Conservation (phyloP, 2,113 vertebrate species). For the Lamprotornis superbus region DNA sequence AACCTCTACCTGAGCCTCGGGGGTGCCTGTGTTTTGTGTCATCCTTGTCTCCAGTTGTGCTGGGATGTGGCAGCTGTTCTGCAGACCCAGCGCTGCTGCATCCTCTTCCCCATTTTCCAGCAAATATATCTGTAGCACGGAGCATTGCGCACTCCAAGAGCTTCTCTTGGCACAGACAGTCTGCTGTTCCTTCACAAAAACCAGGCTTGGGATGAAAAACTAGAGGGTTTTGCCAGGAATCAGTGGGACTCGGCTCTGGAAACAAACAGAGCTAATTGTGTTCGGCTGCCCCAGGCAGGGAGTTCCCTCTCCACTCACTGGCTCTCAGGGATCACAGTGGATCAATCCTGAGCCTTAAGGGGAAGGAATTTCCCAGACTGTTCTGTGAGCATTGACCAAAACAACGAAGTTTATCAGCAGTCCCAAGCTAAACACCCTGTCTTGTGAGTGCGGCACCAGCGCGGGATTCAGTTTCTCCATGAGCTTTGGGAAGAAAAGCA, state of each 20-base stretch:
- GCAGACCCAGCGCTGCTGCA: rapidly evolving
- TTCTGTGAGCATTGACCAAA: background rate
- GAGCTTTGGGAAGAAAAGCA: background rate
- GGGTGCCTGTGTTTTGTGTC: background rate
- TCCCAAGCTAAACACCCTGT: rapidly evolving
- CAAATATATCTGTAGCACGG: rapidly evolving
- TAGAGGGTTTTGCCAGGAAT: background rate
- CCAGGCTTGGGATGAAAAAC: background rate
- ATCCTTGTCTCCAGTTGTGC: background rate
- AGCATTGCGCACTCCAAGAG: rapidly evolving
- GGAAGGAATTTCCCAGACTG: background rate
- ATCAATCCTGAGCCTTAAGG: background rate
- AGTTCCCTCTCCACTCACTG: background rate
- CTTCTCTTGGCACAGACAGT: background rate
- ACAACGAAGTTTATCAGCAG: rapidly evolving
- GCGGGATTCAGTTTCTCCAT: rapidly evolving
- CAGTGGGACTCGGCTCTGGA: background rate
- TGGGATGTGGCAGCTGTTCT: background rate
- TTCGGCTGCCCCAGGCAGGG: background rate
- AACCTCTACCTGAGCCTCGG: background rate
- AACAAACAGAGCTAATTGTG: background rate
- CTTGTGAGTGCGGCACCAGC: rapidly evolving
- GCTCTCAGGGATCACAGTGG: background rate
- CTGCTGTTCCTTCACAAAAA: background rate
- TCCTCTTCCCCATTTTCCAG: background rate